Evolutionary conservation across 2,797 vertebrate genomes (phyloP), one percentile per base, ranked within the genome.

Genomic region (Myoxocephalus aenaeus): DNA sequence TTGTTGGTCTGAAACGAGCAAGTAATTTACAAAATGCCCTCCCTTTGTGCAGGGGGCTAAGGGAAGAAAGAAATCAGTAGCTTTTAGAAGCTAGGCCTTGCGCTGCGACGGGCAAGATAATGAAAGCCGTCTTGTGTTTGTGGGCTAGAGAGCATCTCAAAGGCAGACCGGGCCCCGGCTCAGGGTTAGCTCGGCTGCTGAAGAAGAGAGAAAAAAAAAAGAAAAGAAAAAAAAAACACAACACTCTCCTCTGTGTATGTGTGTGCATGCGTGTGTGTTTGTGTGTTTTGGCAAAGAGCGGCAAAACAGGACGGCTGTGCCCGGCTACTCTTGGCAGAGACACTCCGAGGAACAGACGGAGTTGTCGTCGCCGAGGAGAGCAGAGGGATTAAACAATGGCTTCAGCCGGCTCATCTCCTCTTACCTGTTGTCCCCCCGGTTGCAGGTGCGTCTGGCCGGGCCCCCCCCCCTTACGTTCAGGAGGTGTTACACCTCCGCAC

Each of bases 11-110:
- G 97, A 99, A 96, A 99, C 97, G 98, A 99, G 98, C 97, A 98
- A 98, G 97, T 99, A 98, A 99, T 99, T 99, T 99, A 99, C 97
- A 99, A 99, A 99, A 98, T 99, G 98, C 97, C 97, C 98, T 99
- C 98, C 97, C 94, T 99, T 99, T 99, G 98, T 99, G 97, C 96
- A 95, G 94, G 95, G 97, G 97, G 97, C 97, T 97, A 97, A 98
- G 97, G 97, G 95, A 96, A 95, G 96, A 97, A 96, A 99, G 97
- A 98, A 99, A 97, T 98, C 97, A 97, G 97, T 98, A 98, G 97
- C 97, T 99, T 99, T 99, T 99, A 99, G 93, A 99, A 98, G 97
- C 97, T 96, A 96, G 97, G 98, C 97, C 97, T 99, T 97, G 92
- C 84, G 96, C 97, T 97, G 97, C 96, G 96, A 97, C 97, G 96